Base-by-base conservation (phyloP, 2,113 vertebrate species). In the Otis tarda region DNA sequence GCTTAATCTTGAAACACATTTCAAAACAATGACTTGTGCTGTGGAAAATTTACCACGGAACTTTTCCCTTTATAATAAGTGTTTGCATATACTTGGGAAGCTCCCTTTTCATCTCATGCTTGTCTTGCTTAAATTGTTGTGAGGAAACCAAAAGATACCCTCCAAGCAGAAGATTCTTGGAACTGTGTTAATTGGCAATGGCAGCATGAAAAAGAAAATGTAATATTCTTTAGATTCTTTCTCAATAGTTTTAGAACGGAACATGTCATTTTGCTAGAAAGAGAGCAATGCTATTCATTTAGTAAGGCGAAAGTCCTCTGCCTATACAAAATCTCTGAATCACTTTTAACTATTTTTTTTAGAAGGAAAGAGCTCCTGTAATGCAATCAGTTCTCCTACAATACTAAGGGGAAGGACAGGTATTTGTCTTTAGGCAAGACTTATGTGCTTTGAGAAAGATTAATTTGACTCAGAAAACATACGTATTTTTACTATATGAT, bases 1-100 rank as follows among this genome's bases (percentile, higher is more conserved):
- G 56, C 53, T 90, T 60, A 7, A 53, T 84, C 56, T 92, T 60
- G 50, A 95, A 92, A 96, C n/a, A 23, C 16, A 63, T 93, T 89
- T 88, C 68, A 75, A 77, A 83, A 64, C 75, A 71, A n/a, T 61
- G 30, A 69, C 27, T 90, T 65, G 64, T 61, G 61, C 70, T 77
- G 61, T 77, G 75, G 86, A 95, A 95, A 95, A 90, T 53, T 68
- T 91, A 55, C 79, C 86, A 77, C 2, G 9, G 60, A 81, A 83
- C 30, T 75, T 87, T 75, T 90, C 79, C 50, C 33, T 95, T 90
- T 43, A 33, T 53, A 90, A 85, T 52, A 87, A 65, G 39, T 35
- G 43, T 53, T 86, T 90, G 61, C 71, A 74, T 1, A 2, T 83
- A 88, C n/a, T 81, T 85, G 52, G 50, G 83, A 83, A 80, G 14